Base-by-base conservation (phyloP, 2,797 vertebrate genomes). In the Phataginus tricuspis region DNA sequence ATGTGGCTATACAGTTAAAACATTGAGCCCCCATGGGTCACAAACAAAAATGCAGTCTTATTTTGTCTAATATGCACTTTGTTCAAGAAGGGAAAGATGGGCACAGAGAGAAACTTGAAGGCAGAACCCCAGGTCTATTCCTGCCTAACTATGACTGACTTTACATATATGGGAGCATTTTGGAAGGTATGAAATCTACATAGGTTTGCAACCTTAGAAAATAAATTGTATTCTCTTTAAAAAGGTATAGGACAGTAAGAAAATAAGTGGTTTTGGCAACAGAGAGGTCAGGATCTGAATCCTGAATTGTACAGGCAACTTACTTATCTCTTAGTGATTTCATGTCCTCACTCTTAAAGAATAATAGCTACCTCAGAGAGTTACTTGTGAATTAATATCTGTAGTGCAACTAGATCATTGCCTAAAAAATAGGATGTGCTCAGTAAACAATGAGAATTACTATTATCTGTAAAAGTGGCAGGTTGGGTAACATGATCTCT, bases 241-340 rank as follows among this genome's bases (percentile, higher is more conserved):
- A 59, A 68, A 89, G 29, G 51, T 53, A 2, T 7, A 64, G 25
- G 79, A 21, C 42, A 23, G 61, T 57, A 59, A 49, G 83, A 27
- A 39, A 92, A 42, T 29, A 21, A 37, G 25, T 42, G 34, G n/a
- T 74, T 74, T 49, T 78, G 80, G 42, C 21, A 90, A 16, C 27
- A 68, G 79, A 96, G 53, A 66, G 63, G 34, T 69, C 13, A 39
- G 51, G 57, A 85, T 86, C 72, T 42, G 61, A 90, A 31, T 77
- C 71, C 86, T 91, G 75, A 92, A 87, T 61, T 90, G 74, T 82
- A 68, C 68, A 90, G 84, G 34, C 90, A 97, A 95, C 83, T 88
- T 74, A 31, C 57, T 66, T 39, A 39, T 49, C 45, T 88, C 45
- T 59, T 57, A 80, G 75, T 61, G 75, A 82, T 93, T 82, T 61